Evolutionary conservation across 1,140 invertebrate genomes (phyloP), one percentile per base, ranked within the genome.

Genomic region (Aphelenchoides besseyi): DNA sequence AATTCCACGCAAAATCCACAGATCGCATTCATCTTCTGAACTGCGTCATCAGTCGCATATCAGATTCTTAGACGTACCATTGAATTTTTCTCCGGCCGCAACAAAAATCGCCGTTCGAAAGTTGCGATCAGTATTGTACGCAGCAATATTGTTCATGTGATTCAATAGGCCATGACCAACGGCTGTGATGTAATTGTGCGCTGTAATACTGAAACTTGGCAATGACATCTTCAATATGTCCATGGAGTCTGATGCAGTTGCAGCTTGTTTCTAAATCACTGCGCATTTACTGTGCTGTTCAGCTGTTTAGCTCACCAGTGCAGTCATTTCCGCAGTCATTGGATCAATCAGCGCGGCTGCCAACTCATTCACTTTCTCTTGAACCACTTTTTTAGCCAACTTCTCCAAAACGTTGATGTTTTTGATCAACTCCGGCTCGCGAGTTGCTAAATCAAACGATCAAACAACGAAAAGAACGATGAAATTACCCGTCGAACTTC

Each of bases 151-250:
- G 53, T 80, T 78, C 75, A 78, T 78, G 32, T 76, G 71, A 48
- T 74, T 75, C 2, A 78, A 54, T 28, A 78, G 79, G 2, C 79
- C 79, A 36, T 78, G 76, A 9, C 76, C 76, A n/a, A 78, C 76
- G 16, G 63, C 41, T n/a, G 76, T 78, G 2, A 82, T 71, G 69
- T 78, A 78, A 61, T 74, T 78, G 41, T 78, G 76, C 8, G 76
- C 74, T 26, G 76, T 26, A 48, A 70, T 80, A 48, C 75, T 79
- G 55, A 78, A 78, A 35, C 61, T 74, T 0, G 76, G 76, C 5
- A 78, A 71, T 3, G 76, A 69, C 18, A 33, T 53, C 61, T 76
- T 82, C 23, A 78, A 18, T 16, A 35, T 26, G 23, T 78, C 75
- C 16, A 48, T 62, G 12, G 68, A 9, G 3, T 72, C n/a, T 0